Evolutionary conservation across 1,140 invertebrate genomes (phyloP), one percentile per base, ranked within the genome.

Genomic region (Cotesia typhae): DNA sequence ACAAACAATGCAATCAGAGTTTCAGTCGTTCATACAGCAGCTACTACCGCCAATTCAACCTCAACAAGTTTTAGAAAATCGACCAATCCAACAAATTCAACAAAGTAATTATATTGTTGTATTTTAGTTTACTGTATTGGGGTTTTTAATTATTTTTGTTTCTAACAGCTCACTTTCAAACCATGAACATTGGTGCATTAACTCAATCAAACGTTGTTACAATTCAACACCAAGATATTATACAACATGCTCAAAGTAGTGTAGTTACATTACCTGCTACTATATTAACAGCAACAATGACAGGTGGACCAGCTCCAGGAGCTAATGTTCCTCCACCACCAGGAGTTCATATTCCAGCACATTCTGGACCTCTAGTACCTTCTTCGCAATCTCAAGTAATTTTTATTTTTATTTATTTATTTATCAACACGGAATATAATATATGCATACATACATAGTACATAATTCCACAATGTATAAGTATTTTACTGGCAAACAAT

Each of bases 1-100:
- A 70, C 92, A 94, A 87, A 95, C 93, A 41, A 92, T 95, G 86
- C 91, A 93, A 77, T 91, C 92, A 67, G 93, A 94, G 80, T 89
- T 93, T 79, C 90, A 91, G 70, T 90, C 91, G 67, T 91, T 89
- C 71, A 87, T 88, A 71, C 88, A 88, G 78, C 89, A 90, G 77
- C 89, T 90, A 69, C 84, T 85, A 72, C 86, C 85, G 53, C 83
- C 84, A 36, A 81, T 84, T 35, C 84, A 85, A 75, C 80, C 84
- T 59, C 85, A 85, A 52, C 82, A 85, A 76, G 78, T 87, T 51
- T 80, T 84, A 64, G 83, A 86, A 71, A 81, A 85, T 66, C 77
- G 80, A 12, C 82, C 82, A 20, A 80, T 85, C 71, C 82, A 85
- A 76, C 83, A 82, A 78, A 82, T 81, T 63, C 83, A 83, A 71